Conservation (phyloP, 2,888 invertebrate genomes). For the Sclerodermus sp. region DNA sequence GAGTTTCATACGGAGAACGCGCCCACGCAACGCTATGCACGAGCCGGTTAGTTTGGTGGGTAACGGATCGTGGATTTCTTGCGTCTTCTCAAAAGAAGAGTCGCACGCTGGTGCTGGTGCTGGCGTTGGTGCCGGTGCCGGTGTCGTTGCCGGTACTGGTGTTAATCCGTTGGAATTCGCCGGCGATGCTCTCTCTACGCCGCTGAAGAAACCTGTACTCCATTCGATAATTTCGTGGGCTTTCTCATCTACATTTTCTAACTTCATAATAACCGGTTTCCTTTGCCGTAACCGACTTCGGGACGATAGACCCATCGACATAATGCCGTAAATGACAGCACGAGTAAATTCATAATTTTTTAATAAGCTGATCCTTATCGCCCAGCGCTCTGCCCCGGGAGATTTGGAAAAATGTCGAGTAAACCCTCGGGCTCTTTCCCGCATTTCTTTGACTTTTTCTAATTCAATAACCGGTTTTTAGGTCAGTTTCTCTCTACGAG, state of each 20-base stretch:
- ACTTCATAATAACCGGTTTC: neutral
- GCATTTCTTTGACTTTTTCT: too few relatives aligned
- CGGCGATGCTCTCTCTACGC: neutral
- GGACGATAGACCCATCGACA: too few relatives aligned
- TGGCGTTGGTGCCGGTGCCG: too few relatives aligned
- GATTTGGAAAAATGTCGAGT: too few relatives aligned
- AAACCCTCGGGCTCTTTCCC: too few relatives aligned
- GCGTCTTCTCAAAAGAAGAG: neutral
- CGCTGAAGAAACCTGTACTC: neutral
- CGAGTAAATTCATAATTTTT: too few relatives aligned
- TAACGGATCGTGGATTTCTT: slow-evolving; percentile 18
- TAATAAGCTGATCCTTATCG: too few relatives aligned
- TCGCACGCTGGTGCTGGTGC: too few relatives aligned
- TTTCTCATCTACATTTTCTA: neutral
- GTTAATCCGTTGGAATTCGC: neutral
- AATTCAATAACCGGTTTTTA: too few relatives aligned
- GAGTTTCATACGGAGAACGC: slow-evolving; percentile 4
- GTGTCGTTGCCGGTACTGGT: neutral
- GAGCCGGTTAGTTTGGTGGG: slow-evolving; percentile 21
- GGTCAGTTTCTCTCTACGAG: too few relatives aligned
- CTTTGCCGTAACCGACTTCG: neutral
- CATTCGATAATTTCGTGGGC: neutral
- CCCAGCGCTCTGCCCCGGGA: too few relatives aligned
- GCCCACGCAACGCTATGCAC: slow-evolving; percentile 18
- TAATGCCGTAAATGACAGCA: too few relatives aligned